Evolutionary conservation across 2,797 vertebrate genomes (phyloP).

Genomic region (Pipistrellus pygmaeus): DNA sequence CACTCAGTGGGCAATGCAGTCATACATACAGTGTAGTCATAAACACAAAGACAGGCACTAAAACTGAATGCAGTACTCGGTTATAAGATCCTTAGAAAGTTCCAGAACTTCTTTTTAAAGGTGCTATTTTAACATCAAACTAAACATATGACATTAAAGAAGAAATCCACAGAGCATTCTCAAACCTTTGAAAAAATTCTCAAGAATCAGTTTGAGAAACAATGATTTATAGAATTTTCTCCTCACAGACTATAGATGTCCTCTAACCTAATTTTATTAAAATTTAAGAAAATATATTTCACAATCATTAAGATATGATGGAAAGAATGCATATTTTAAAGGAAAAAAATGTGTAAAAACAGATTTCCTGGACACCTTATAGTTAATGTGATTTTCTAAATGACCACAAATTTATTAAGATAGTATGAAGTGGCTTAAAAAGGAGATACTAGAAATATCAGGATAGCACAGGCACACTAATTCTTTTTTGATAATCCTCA

Average conservation of each 20-base stretch:
- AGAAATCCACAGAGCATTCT: background rate
- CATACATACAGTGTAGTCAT: background rate
- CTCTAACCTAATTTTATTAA: conserved; percentile 37
- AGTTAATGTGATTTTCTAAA: conserved; percentile 49
- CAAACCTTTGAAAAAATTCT: background rate
- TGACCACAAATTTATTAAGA: conserved; percentile 14
- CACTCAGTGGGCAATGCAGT: background rate
- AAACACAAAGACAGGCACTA: background rate
- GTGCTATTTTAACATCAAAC: conserved; percentile 2
- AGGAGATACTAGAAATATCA: background rate
- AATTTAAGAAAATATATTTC: conserved; percentile 26
- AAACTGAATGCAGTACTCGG: background rate
- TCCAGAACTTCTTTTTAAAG: background rate
- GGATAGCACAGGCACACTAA: background rate
- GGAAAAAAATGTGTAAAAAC: conserved; percentile 1
- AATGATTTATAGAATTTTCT: background rate
- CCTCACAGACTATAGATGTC: background rate
- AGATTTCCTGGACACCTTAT: background rate
- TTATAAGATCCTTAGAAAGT: background rate
- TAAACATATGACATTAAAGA: background rate
- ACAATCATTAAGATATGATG: background rate
- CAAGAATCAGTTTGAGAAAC: background rate
- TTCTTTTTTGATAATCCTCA: background rate
- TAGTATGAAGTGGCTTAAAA: conserved; percentile 23
- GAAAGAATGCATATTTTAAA: conserved; percentile 20